Base-by-base conservation (phyloP, 2,797 vertebrate species). In the Sebastiscus tertius region DNA sequence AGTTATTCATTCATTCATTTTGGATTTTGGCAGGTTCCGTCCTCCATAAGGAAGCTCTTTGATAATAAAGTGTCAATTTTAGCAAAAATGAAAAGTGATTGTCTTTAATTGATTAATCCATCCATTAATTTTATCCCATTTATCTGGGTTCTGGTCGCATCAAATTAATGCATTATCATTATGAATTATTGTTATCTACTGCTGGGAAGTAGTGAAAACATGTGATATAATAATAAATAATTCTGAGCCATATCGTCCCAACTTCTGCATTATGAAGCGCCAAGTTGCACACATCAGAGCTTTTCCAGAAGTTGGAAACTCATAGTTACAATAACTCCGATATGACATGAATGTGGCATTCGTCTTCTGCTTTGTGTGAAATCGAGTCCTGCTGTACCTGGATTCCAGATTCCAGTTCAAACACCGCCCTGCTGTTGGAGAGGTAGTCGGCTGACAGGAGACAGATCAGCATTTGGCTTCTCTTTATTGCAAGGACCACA, bases 381-480 rank as follows among this genome's bases (percentile, higher is more conserved):
- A 16, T 31, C 1, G 7, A 18, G 9, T 16, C 42, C 26, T 76
- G 90, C 39, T 42, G 0, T 42, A 42, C 94, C 92, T 93, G 85
- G 24, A 95, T 22, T 0, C 97, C 97, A 58, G 97, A 96, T 87
- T 97, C 96, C 27, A 99, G 90, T 60, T 97, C 97, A 88, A 98
- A 99, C 76, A 97, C 82, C 42, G 93, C 93, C 22, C 94, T 91
- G 68, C 90, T 96, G 0, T 82, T 76, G 26, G 78, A 93, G 69
- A 98, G 20, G 3, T 97, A 99, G 14, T 90, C 92, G 39, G 95
- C 92, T 18, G 96, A 97, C 79, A 99, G 90, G 81, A 99, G 80
- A 66, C 97, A 96, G 75, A 99, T 95, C 12, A 95, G 94, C 89
- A 97, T 93, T 58, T 93, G 94, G 65, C 97, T 98, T 77, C 88